Conservation (phyloP, 2,113 vertebrate species). For the Cebus imitator region DNA sequence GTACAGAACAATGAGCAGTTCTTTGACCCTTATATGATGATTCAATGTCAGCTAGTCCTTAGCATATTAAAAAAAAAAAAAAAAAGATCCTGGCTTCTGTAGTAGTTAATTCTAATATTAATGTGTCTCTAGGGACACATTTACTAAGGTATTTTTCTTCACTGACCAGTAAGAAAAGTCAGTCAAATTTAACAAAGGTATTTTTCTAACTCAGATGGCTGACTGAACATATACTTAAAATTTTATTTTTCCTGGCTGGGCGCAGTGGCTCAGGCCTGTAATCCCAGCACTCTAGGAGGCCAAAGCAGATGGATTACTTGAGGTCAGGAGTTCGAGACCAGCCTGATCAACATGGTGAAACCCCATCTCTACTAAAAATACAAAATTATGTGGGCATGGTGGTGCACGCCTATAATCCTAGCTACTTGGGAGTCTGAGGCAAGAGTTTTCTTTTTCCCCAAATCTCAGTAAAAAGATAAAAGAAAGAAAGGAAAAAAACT, state of each 20-base stretch:
- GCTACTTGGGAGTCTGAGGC: no score
- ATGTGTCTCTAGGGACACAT: background rate
- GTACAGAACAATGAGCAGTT: background rate
- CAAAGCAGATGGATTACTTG: no score
- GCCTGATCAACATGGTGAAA: no score
- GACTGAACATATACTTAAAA: background rate
- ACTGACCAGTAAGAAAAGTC: background rate
- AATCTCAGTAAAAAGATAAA: constrained; percentile 31
- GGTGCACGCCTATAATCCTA: no score
- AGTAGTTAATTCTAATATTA: constrained; percentile 8
- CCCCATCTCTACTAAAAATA: no score
- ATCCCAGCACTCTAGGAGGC: no score
- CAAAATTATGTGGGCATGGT: no score
- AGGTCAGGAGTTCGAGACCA: no score
- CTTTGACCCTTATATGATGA: background rate
- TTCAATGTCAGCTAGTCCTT: background rate
- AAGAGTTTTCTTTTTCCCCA: background rate
- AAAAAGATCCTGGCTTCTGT: background rate
- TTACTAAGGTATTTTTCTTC: constrained; percentile 40
- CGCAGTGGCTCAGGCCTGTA: no score
- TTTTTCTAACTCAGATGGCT: constrained; percentile 45
- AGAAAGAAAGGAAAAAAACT: background rate
- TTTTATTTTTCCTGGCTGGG: background rate
- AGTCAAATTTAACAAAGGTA: background rate
- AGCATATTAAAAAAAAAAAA: background rate